Evolutionary conservation across 1,140 invertebrate genomes (phyloP).

Genomic region (Rhopalosiphum padi): DNA sequence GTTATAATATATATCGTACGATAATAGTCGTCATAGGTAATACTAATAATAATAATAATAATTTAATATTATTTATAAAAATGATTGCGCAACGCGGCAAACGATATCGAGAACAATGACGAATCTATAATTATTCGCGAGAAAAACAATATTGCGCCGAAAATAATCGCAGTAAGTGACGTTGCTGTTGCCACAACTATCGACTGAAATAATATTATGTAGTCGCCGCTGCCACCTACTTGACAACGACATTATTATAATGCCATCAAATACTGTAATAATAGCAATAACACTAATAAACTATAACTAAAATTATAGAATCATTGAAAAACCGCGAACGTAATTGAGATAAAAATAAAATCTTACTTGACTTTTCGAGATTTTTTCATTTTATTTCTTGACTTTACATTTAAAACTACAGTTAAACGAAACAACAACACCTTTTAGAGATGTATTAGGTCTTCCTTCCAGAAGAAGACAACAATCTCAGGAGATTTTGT

Average conservation of each 20-base stretch:
- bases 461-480: too few species aligned
- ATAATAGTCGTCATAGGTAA: background rate
- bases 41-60: background rate
- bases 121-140: background rate
- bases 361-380: background rate
- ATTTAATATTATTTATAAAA: background rate
- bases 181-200: background rate
- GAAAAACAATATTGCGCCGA: background rate
- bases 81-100: background rate
- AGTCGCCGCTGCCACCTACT: background rate
- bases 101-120: background rate
- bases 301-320: background rate
- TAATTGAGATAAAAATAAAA: background rate
- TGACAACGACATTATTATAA: background rate
- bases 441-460: too few species aligned
- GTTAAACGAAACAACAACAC: too few species aligned
- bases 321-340: background rate
- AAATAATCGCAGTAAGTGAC: background rate
- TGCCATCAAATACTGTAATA: background rate
- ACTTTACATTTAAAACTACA: too few species aligned
- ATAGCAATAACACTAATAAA: background rate
- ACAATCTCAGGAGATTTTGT: too few species aligned
- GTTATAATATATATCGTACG: background rate
- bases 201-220: background rate
- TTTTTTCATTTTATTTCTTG: background rate